These are phyloP conservation scores for Talpa occidentalis DNA, from an alignment of 2,113 vertebrate species.

Conservation along the genomic window DNA sequence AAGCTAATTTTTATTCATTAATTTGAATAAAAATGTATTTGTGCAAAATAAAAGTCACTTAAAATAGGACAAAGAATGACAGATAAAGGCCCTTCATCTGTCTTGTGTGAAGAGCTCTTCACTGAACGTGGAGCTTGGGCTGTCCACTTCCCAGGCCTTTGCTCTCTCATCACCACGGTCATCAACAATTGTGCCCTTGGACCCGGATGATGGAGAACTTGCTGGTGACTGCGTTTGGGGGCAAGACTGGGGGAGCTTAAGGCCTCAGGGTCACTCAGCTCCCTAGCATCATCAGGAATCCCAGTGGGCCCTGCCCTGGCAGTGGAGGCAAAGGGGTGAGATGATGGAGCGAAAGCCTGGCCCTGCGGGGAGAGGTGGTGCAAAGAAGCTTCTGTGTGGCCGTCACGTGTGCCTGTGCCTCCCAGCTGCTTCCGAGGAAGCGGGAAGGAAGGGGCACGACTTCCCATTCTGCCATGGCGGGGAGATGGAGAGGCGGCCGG, in stretches of 20 bases:
- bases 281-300: not conserved
- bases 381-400: not conserved
- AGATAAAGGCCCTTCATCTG: not conserved
- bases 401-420: not conserved
- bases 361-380: not conserved
- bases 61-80: constrained; percentile 14
- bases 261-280: constrained; percentile 71
- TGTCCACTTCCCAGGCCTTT: not conserved
- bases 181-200: constrained; percentile 8
- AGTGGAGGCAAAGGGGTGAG: constrained; percentile 63
- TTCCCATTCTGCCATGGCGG: not conserved
- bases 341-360: not conserved
- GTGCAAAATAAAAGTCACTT: constrained; percentile 65
- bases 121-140: not conserved
- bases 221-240: constrained; percentile 73
- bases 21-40: constrained; percentile 47
- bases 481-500: not conserved
- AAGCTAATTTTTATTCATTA: constrained; percentile 38
- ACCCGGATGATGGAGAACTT: constrained; percentile 57
- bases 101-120: not conserved
- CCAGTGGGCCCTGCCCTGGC: constrained; percentile 35
- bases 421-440: not conserved
- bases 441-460: not conserved
- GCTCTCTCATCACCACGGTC: constrained; percentile 8
- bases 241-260: constrained; percentile 63